Base-by-base conservation (phyloP, 2,888 invertebrate species). In the Aporophyla nigra region DNA sequence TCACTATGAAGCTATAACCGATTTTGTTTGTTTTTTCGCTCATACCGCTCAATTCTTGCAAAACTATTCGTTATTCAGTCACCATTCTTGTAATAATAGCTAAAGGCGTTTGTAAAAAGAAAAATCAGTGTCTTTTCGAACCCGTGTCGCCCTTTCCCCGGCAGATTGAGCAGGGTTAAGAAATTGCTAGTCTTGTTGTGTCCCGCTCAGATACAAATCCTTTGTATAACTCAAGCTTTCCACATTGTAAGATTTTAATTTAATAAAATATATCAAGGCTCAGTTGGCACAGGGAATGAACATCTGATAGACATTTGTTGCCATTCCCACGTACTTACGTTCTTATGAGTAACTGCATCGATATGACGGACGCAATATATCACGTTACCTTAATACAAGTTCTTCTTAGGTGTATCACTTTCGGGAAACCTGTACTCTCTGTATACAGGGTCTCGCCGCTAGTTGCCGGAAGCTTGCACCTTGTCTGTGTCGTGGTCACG, bases 11-110 rank as follows among this genome's bases (percentile, higher is more conserved):
- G 92, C 92, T 88, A 90, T 94, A 93, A 93, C 87, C 86, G 77
- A 90, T 91, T 94, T 93, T 92, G 93, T 94, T 93, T 93, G 91
- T 92, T 93, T 90, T 90, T 89, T 88, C 85, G 85, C 84, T 89
- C 86, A 84, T 83, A 86, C 74, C 71, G 80, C 86, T 88, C 81
- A 77, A 89, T 90, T 88, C 49, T 76, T 82, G 70, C 70, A 74
- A 87, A 85, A 85, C 71, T 70, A 78, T 85, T 86, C 72, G 84
- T 65, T 75, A 46, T 78, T 74, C 24, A 66, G 24, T 46, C 66
- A 58, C 56, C 58, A 76, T 72, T 82, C 66, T 24, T 61, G 51
- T 61, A 56, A 70, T 63, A 62, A 27, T 6, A 54, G 40, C 40
- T 27, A 24, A 33, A 56, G 40, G 40, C 27, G 49, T 56, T 56